Evolutionary conservation across 2,797 vertebrate species (phyloP).

Genomic region (Diplodus sargus): DNA sequence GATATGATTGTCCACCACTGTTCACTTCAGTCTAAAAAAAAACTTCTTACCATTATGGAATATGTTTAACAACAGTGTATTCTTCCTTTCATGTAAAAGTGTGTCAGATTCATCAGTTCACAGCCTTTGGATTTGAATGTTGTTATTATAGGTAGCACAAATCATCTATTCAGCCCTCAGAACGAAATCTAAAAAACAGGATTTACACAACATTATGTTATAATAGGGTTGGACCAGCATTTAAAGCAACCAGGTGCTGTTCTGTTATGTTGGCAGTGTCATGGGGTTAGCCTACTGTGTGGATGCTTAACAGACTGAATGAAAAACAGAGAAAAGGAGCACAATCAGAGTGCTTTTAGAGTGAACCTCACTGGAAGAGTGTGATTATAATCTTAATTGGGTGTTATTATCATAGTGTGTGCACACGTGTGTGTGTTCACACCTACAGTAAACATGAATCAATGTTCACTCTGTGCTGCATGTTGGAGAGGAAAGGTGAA

Average conservation of each 20-base stretch:
- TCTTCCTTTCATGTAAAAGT: neutral
- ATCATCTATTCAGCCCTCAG: neutral
- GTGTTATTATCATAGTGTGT: slow-evolving; percentile 7
- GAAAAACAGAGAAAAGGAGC: neutral
- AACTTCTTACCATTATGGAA: neutral
- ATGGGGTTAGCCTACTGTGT: neutral
- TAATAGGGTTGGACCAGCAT: neutral
- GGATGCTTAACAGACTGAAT: neutral
- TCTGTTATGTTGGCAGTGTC: neutral
- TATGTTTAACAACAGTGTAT: neutral
- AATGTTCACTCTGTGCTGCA: neutral
- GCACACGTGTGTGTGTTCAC: neutral
- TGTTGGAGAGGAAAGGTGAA: neutral
- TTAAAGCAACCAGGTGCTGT: neutral
- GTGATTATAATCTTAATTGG: slow-evolving; percentile 17
- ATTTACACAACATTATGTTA: neutral
- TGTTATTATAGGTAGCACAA: neutral
- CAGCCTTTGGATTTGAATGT: neutral
- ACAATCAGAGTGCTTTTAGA: neutral
- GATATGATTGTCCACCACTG: too few relatives aligned
- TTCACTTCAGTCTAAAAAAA: too few relatives aligned
- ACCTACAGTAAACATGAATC: neutral
- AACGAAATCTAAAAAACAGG: neutral
- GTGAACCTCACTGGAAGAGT: neutral
- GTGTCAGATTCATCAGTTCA: neutral